These are phyloP conservation scores for Aegotheles bennettii DNA, from an alignment of 2,113 vertebrate species.

Conservation along the genomic window DNA sequence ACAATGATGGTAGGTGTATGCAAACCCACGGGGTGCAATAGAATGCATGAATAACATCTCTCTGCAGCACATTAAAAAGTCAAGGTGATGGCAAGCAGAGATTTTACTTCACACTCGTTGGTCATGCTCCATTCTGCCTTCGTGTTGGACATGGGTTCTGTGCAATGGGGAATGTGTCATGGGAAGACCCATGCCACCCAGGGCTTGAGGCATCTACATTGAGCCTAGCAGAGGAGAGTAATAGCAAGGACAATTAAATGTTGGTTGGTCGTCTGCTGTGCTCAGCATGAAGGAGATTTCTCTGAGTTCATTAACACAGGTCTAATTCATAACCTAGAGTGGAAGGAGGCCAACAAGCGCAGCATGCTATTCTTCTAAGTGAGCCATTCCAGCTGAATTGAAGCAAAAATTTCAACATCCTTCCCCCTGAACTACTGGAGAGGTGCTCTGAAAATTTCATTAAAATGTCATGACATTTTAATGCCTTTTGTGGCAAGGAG, in stretches of 20 bases:
- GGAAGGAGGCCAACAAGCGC: constrained; percentile 25
- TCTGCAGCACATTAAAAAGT: background rate
- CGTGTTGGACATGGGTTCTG: background rate
- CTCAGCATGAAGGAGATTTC: constrained; percentile 7
- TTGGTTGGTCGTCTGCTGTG: background rate
- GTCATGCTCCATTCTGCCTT: background rate
- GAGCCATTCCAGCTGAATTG: background rate
- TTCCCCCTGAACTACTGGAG: background rate
- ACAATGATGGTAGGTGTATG: background rate
- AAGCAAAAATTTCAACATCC: background rate
- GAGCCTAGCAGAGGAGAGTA: background rate
- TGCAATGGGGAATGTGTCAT: fast-evolving
- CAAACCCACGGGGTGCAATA: background rate
- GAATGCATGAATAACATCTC: background rate
- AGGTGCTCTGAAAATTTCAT: background rate
- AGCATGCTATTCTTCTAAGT: background rate
- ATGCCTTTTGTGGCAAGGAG: background rate
- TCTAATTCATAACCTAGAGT: constrained; percentile 13
- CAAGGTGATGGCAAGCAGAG: background rate
- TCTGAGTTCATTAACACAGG: background rate
- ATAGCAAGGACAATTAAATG: background rate
- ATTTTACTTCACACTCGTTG: background rate
- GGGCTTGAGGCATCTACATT: background rate
- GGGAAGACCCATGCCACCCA: background rate
- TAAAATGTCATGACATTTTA: background rate